phyloP scores from a whole-genome alignment of 2,797 vertebrate genomes.

The Acipenser ruthenus region DNA sequence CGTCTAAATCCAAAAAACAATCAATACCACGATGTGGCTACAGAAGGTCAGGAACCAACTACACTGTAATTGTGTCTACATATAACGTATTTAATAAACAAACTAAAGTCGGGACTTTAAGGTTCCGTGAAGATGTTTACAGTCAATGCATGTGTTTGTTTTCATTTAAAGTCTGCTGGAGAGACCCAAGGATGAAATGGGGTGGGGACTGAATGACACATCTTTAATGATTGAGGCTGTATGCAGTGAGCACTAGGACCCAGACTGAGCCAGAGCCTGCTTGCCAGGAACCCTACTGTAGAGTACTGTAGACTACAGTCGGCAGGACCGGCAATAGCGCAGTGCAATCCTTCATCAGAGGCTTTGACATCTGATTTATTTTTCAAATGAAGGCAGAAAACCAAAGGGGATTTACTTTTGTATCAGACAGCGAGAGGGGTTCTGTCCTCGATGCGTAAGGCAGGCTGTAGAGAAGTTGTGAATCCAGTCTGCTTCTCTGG shows the following conservation, averaged over 20 bases:
- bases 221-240: background rate
- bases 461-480: slow-evolving; percentile 13
- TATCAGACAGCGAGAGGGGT: slow-evolving; percentile 32
- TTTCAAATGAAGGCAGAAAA: slow-evolving; percentile 16
- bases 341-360: slow-evolving; percentile 74
- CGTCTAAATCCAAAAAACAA: no score
- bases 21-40: no score
- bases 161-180: slow-evolving; percentile 1
- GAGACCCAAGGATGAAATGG: slow-evolving; percentile 12
- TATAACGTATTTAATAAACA: no score
- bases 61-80: no score
- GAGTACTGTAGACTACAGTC: slow-evolving; percentile 34
- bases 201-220: background rate
- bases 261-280: slow-evolving; percentile 45
- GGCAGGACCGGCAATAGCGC: slow-evolving; percentile 71
- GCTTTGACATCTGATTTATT: slow-evolving; percentile 37
- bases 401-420: slow-evolving; percentile 26
- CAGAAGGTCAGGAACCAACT: no score
- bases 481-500: slow-evolving; percentile 16
- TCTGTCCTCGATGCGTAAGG: slow-evolving; percentile 22
- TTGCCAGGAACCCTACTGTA: slow-evolving; percentile 43
- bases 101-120: no score
- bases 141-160: no score
- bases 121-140: no score
- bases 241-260: slow-evolving; percentile 75